Evolutionary conservation across 2,113 vertebrate species (phyloP).

Genomic region (Scortum barcoo): DNA sequence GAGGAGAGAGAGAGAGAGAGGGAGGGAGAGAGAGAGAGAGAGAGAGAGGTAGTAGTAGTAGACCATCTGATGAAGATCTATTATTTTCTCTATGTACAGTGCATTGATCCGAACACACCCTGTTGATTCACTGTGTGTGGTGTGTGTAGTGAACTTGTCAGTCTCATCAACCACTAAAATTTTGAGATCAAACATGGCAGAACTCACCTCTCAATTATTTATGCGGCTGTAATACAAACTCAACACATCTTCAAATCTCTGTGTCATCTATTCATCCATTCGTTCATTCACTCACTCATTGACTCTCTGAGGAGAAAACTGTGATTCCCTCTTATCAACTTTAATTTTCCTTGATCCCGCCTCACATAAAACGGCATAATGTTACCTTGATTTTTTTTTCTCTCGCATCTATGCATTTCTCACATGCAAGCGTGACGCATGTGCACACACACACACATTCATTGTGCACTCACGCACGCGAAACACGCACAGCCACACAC

Average conservation of each 20-base stretch:
- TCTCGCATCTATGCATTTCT: neutral
- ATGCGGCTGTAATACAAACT: constrained; percentile 20
- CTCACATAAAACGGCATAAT: neutral
- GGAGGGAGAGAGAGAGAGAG: neutral
- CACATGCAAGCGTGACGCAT: constrained; percentile 12
- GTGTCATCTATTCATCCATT: constrained; percentile 4
- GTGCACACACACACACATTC: neutral
- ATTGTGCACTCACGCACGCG: neutral
- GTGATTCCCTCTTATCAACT: neutral
- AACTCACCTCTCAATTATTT: constrained; percentile 30
- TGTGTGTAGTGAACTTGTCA: constrained; percentile 30
- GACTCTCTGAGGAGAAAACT: neutral
- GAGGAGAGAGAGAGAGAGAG: no score
- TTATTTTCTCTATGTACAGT: constrained; percentile 54
- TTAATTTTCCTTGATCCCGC: neutral
- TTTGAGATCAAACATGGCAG: constrained; percentile 35
- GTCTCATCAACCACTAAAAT: constrained; percentile 33
- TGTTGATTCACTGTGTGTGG: constrained; percentile 26
- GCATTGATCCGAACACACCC: constrained; percentile 45
- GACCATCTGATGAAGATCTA: constrained; percentile 57
- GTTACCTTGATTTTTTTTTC: constrained; percentile 22
- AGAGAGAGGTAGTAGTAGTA: constrained; percentile 1
- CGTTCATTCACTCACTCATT: constrained; percentile 1
- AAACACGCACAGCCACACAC: neutral
- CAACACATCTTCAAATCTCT: constrained; percentile 1